These are phyloP conservation scores for Eptesicus fuscus DNA, from an alignment of 2,113 vertebrate genomes.

Conservation along the genomic window DNA sequence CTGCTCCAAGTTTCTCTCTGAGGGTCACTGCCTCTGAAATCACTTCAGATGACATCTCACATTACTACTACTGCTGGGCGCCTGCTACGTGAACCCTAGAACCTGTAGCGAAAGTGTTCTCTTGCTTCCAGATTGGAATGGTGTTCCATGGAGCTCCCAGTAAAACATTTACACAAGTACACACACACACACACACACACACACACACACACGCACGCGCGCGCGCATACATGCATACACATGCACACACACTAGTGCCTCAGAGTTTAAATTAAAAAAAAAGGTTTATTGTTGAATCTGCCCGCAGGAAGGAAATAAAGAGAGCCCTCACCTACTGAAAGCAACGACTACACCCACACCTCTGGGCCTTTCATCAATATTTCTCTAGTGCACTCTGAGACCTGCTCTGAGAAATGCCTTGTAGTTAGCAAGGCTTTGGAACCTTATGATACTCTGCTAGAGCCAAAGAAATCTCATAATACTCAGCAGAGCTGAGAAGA, in stretches of 20 bases:
- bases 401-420: background rate
- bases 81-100: background rate
- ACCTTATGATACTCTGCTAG: background rate
- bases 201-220: no score
- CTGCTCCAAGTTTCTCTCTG: background rate
- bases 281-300: background rate
- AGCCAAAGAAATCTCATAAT: background rate
- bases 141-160: background rate
- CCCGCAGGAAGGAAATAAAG: background rate
- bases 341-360: background rate
- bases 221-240: no score
- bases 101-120: background rate
- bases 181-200: no score
- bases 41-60: background rate
- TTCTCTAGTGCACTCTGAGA: background rate
- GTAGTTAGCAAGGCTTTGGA: background rate
- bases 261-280: background rate
- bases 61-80: fast-evolving
- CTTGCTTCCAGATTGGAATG: background rate
- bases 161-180: background rate
- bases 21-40: background rate
- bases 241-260: background rate
- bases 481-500: background rate
- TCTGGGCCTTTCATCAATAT: background rate
- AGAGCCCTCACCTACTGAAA: background rate